phyloP scores from a whole-genome alignment of 2,113 vertebrate species.

The Mastomys coucha region DNA sequence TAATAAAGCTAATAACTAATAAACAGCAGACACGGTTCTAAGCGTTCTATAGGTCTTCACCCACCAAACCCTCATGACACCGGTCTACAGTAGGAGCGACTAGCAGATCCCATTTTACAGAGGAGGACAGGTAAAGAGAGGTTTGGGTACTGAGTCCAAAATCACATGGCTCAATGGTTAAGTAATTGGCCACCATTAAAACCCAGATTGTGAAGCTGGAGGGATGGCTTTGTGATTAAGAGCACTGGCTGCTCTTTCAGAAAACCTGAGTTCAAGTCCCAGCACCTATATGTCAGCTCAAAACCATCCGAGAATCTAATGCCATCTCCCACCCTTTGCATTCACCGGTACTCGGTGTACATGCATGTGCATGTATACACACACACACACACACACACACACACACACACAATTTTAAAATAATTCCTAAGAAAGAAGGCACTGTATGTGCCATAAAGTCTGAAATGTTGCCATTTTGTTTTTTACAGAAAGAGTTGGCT shows the following conservation, averaged over 20 bases:
- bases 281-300: not conserved
- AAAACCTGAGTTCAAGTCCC: not conserved
- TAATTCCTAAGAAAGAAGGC: not conserved
- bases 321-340: not conserved
- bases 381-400: not conserved
- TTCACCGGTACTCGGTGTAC: not conserved
- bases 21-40: not conserved
- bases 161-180: not conserved
- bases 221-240: not conserved
- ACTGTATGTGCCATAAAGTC: not conserved
- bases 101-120: not conserved
- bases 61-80: not conserved
- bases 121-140: not conserved
- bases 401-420: not conserved
- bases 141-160: not conserved
- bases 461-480: not conserved
- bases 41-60: slow-evolving; percentile 7
- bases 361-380: not conserved
- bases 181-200: not conserved
- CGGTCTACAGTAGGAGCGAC: not conserved
- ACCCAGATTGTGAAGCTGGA: not conserved
- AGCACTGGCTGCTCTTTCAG: not conserved
- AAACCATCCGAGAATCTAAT: not conserved
- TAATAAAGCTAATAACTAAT: not conserved
- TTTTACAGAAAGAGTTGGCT: slow-evolving; percentile 11